A percentile compares a stretch with the other conserved stretches of the same genome.
Conservation (phyloP, 1,140 invertebrate genomes). For the Rhagoletis zephyria region DNA sequence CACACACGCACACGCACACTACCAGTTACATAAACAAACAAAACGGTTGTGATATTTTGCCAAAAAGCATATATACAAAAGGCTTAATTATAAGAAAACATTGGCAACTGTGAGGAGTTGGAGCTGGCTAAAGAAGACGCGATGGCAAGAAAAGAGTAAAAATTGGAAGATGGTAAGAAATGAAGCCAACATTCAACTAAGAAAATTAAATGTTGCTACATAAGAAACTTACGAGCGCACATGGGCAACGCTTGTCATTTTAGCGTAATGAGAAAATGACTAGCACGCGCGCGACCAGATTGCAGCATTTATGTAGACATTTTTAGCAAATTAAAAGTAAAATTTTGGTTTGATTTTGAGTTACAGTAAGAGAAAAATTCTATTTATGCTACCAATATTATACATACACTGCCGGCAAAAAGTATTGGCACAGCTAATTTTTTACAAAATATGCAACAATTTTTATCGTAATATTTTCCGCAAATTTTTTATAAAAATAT, state of each 20-base stretch:
- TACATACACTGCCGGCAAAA: no score
- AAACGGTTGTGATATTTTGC: slow-evolving; percentile 40
- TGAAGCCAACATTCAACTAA: background rate
- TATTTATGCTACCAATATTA: no score
- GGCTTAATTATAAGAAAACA: slow-evolving; percentile 72
- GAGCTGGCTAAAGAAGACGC: background rate
- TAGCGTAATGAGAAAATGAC: background rate
- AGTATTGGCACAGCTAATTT: no score
- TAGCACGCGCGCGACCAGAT: background rate
- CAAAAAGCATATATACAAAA: slow-evolving; percentile 67
- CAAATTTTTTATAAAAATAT: no score
- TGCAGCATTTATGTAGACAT: background rate
- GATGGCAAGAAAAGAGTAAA: background rate
- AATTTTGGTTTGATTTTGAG: no score
- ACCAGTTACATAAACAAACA: slow-evolving; percentile 22
- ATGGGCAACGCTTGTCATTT: background rate
- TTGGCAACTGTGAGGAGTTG: background rate
- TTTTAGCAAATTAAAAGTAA: background rate
- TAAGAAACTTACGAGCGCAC: background rate
- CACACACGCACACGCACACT: background rate
- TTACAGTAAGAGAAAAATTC: no score
- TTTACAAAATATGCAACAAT: no score
- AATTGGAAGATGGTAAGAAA: background rate
- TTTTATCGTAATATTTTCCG: no score
- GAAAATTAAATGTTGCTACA: background rate